These are phyloP conservation scores for Toxotes lorentzi DNA, from an alignment of 2,797 vertebrate species.

Conservation along the genomic window DNA sequence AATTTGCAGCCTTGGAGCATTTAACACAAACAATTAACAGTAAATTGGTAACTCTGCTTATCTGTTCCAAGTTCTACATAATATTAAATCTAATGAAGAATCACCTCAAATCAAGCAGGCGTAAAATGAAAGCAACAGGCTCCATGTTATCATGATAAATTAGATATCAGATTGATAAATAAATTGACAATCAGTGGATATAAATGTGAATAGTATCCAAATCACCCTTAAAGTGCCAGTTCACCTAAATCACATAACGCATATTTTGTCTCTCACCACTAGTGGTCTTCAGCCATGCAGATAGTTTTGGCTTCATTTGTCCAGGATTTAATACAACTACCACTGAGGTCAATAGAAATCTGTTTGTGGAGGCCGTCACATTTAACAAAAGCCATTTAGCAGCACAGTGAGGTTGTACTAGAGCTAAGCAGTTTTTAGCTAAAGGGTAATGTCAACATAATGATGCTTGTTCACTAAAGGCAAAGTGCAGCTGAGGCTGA, in stretches of 20 bases:
- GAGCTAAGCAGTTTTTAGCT: background rate
- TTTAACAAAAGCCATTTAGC: background rate
- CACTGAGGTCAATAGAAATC: background rate
- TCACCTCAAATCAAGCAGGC: constrained; percentile 32
- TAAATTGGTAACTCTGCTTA: constrained; percentile 65
- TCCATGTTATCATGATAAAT: constrained; percentile 40
- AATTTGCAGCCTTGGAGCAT: constrained; percentile 68
- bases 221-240: background rate
- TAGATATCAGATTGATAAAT: constrained; percentile 40
- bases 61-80: constrained; percentile 42
- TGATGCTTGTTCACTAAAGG: no score
- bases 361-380: background rate
- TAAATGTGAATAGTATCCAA: background rate
- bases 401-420: background rate
- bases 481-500: background rate
- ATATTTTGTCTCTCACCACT: background rate
- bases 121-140: constrained; percentile 5
- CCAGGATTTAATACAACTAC: background rate
- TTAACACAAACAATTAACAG: constrained; percentile 76
- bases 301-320: background rate
- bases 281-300: background rate
- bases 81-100: constrained; percentile 60
- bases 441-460: no score
- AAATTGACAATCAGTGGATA: background rate
- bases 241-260: background rate